phyloP scores from a whole-genome alignment of 2,888 invertebrate genomes.

The Mesochorus sp. region DNA sequence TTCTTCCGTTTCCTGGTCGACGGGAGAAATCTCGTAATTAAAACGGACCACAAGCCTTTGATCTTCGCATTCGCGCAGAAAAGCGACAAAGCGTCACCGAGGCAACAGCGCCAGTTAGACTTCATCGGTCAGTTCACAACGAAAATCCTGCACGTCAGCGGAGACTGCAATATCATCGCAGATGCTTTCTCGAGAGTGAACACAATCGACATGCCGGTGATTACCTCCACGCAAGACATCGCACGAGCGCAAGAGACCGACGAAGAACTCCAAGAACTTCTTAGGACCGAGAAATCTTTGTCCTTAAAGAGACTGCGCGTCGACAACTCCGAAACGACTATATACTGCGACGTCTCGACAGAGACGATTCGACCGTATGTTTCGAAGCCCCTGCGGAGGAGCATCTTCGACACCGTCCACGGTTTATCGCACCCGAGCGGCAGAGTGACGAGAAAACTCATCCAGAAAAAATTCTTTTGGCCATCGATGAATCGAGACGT shows the following conservation, averaged over 20 bases:
- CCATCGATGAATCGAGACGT: constrained; percentile 69
- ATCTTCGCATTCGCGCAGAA: constrained; percentile 9
- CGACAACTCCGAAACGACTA: constrained; percentile 4
- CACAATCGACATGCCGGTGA: constrained; percentile 27
- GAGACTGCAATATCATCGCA: constrained; percentile 9
- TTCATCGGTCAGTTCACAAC: constrained; percentile 18
- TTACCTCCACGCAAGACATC: constrained; percentile 26
- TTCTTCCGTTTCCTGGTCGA: constrained; percentile 15
- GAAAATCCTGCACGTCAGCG: constrained; percentile 6
- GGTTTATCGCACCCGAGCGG: constrained; percentile 63
- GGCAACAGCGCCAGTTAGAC: constrained; percentile 18
- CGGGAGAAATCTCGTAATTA: neutral
- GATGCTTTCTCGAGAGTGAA: constrained; percentile 35
- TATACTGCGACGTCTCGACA: constrained; percentile 34
- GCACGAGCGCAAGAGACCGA: constrained; percentile 16
- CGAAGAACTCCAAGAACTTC: constrained; percentile 20
- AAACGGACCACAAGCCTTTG: constrained; percentile 16
- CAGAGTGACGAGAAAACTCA: constrained; percentile 57
- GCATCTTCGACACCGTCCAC: constrained; percentile 56
- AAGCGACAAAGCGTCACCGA: constrained; percentile 14
- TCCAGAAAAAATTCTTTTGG: constrained; percentile 68
- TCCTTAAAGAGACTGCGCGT: constrained; percentile 14
- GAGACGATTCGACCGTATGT: constrained; percentile 22
- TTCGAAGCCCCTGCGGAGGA: neutral
- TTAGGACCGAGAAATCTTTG: neutral